Evolutionary conservation across 2,888 invertebrate genomes (phyloP).

Genomic region (Thumatha senex): DNA sequence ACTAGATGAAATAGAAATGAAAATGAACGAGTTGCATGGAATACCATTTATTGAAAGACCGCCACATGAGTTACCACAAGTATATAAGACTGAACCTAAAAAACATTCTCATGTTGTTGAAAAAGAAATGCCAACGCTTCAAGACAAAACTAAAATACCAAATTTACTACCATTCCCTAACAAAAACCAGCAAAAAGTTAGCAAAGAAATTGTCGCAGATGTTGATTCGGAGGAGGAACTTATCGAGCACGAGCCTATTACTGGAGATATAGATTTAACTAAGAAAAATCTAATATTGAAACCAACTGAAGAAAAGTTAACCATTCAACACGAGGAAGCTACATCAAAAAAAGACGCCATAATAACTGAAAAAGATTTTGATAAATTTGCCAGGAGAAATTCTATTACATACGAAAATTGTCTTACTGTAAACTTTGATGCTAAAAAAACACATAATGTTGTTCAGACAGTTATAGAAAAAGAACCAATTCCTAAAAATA

Average conservation of each 20-base stretch:
- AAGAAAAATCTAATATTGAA: constrained; percentile 34
- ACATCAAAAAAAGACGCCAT: constrained; percentile 56
- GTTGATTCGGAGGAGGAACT: constrained; percentile 58
- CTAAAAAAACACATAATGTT: constrained; percentile 60
- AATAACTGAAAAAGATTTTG: constrained; percentile 77
- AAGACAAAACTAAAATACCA: constrained; percentile 49
- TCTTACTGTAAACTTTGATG: constrained; percentile 65
- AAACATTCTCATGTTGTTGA: constrained; percentile 40
- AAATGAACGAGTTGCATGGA: constrained; percentile 78
- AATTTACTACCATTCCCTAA: constrained; percentile 50
- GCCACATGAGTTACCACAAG: constrained; percentile 58
- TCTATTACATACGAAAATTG: constrained; percentile 71
- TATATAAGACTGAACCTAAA: constrained; percentile 45
- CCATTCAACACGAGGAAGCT: constrained; percentile 33
- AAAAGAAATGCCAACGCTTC: constrained; percentile 26
- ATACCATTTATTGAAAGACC: constrained; percentile 69
- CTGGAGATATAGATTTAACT: constrained; percentile 47
- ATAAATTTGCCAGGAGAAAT: constrained; percentile 74
- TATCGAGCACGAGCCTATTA: constrained; percentile 55
- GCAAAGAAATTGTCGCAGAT: constrained; percentile 41
- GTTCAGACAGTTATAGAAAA: constrained; percentile 62
- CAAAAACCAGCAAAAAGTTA: constrained; percentile 41
- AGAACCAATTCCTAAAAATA: constrained; percentile 53
- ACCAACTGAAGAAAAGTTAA: constrained; percentile 28
- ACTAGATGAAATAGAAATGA: constrained; percentile 72